Evolutionary conservation across 2,797 vertebrate genomes (phyloP).

Genomic region (Apogon talboti): DNA sequence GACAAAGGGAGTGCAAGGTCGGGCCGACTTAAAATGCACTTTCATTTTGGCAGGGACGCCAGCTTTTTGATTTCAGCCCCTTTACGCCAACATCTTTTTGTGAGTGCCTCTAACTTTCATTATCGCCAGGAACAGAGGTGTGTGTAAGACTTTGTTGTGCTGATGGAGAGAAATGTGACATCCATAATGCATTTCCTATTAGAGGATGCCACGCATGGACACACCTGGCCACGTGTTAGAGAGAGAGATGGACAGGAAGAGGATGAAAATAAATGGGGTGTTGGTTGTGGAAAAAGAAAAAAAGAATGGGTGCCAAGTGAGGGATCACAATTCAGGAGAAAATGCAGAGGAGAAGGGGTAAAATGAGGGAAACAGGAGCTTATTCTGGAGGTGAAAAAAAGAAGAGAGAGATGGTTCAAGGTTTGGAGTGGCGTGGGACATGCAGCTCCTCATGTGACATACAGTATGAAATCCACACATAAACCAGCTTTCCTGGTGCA

Average conservation of each 20-base stretch:
- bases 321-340: slow-evolving; percentile 31
- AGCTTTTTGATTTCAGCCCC: slow-evolving; percentile 70
- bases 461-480: slow-evolving; percentile 59
- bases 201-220: slow-evolving; percentile 75
- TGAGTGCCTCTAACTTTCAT: slow-evolving; percentile 76
- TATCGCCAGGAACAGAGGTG: slow-evolving; percentile 72
- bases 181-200: slow-evolving; percentile 85
- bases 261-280: slow-evolving; percentile 74
- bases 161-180: slow-evolving; percentile 83
- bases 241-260: slow-evolving; percentile 71
- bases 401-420: slow-evolving; percentile 37
- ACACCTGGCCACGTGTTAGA: slow-evolving; percentile 78
- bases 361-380: slow-evolving; percentile 27
- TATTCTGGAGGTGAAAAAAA: slow-evolving; percentile 10
- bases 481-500: slow-evolving; percentile 66
- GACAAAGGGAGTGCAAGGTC: slow-evolving; percentile 78
- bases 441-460: slow-evolving; percentile 50
- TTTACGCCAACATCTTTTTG: slow-evolving; percentile 62
- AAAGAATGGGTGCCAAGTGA: slow-evolving; percentile 33
- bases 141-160: slow-evolving; percentile 76
- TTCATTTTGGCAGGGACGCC: slow-evolving; percentile 76
- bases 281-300: slow-evolving; percentile 20
- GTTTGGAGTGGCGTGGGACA: slow-evolving; percentile 49
- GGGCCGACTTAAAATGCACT: slow-evolving; percentile 77
- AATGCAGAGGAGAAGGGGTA: slow-evolving; percentile 9